phyloP scores from a whole-genome alignment of 2,888 invertebrate species.

The Anorthoa munda region DNA sequence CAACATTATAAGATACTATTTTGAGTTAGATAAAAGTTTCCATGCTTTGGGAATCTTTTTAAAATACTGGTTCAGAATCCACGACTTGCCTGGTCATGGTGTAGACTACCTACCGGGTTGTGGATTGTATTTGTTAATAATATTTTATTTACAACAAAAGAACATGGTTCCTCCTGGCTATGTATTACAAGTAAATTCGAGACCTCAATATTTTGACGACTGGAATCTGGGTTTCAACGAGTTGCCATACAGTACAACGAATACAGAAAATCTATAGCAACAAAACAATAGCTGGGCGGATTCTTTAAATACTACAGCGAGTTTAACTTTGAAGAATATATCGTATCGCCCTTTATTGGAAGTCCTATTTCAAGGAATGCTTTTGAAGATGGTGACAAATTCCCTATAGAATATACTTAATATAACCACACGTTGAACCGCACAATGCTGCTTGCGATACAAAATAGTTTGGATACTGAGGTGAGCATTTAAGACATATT shows the following conservation, averaged over 20 bases:
- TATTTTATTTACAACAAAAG: conserved; percentile 67
- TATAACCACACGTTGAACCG: conserved; percentile 28
- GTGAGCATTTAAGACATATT: conserved; percentile 32
- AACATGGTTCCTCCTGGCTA: conserved; percentile 24
- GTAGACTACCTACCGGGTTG: not conserved
- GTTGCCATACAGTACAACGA: conserved; percentile 16
- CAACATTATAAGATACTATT: conserved; percentile 49
- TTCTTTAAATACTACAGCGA: conserved; percentile 63
- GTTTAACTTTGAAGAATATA: conserved; percentile 56
- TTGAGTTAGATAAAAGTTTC: conserved; percentile 51
- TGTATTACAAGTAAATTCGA: conserved; percentile 10
- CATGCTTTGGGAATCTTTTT: conserved; percentile 49
- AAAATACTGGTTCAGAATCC: conserved; percentile 58
- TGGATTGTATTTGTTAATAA: conserved; percentile 43
- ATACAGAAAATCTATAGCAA: conserved; percentile 32
- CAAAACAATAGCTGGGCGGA: conserved; percentile 60
- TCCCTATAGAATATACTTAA: conserved; percentile 43
- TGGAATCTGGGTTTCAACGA: conserved; percentile 31
- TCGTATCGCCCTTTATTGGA: conserved; percentile 62
- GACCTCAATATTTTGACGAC: not conserved
- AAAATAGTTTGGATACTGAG: not conserved
- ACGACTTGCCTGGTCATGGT: not conserved
- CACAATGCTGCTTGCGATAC: not conserved
- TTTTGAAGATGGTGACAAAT: conserved; percentile 18
- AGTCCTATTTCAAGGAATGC: conserved; percentile 25